Conservation (phyloP, 2,797 vertebrate genomes). For the Sebastes paucispinis region DNA sequence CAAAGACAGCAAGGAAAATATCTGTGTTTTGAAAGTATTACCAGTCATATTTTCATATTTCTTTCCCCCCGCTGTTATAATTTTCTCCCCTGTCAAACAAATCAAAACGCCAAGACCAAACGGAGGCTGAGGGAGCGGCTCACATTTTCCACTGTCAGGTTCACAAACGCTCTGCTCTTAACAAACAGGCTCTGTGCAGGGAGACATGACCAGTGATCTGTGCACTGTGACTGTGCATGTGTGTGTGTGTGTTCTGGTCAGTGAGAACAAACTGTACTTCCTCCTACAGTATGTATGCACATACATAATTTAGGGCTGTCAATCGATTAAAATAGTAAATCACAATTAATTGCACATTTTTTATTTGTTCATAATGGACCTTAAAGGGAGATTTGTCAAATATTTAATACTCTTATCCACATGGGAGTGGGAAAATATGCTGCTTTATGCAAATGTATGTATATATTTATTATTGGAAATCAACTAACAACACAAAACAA, state of each 20-base stretch:
- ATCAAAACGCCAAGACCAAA: conserved; percentile 76
- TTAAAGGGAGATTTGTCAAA: too few relatives aligned
- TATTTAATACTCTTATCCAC: too few relatives aligned
- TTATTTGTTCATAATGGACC: too few relatives aligned
- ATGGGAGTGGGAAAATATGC: too few relatives aligned
- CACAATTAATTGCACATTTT: too few relatives aligned
- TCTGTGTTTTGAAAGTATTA: conserved; percentile 76
- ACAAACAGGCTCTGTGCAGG: conserved; percentile 74
- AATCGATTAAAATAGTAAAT: too few relatives aligned
- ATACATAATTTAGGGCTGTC: background rate
- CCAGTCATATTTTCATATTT: conserved; percentile 78
- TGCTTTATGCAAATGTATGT: too few relatives aligned
- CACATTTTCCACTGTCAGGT: conserved; percentile 82
- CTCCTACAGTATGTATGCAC: background rate
- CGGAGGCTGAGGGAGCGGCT: conserved; percentile 67
- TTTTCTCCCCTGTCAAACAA: conserved; percentile 82
- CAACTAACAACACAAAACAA: too few relatives aligned
- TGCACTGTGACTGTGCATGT: background rate
- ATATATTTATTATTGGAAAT: too few relatives aligned
- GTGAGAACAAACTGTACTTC: conserved; percentile 4
- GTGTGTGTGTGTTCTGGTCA: conserved; percentile 20
- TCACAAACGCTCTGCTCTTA: conserved; percentile 66
- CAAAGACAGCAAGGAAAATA: conserved; percentile 71
- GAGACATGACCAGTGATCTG: conserved; percentile 59
- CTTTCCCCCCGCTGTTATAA: conserved; percentile 76